Evolutionary conservation across 2,797 vertebrate genomes (phyloP).

Genomic region (Catostomus latipinnis): DNA sequence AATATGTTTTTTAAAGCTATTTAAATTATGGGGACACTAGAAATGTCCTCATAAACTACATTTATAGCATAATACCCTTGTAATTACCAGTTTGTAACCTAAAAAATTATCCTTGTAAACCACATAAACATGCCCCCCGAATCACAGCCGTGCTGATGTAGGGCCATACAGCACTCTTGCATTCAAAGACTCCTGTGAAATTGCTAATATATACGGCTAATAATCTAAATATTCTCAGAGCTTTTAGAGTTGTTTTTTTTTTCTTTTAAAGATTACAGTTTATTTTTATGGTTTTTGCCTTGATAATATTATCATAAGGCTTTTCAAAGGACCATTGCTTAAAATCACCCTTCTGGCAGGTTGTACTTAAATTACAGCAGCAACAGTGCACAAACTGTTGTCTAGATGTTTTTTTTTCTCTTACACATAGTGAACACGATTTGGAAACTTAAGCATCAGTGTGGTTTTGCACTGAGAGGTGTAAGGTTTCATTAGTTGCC

Average conservation of each 20-base stretch:
- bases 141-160: too few relatives aligned
- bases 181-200: too few relatives aligned
- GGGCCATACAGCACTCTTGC: too few relatives aligned
- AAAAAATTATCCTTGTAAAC: too few relatives aligned
- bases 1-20: too few relatives aligned
- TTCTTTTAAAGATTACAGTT: neutral
- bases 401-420: neutral
- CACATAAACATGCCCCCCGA: too few relatives aligned
- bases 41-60: too few relatives aligned
- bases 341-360: neutral
- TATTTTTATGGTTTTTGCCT: neutral
- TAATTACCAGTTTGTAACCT: too few relatives aligned
- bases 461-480: conserved; percentile 20
- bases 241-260: neutral
- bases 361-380: neutral
- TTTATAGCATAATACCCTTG: too few relatives aligned
- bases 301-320: neutral
- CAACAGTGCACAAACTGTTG: neutral
- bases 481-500: neutral
- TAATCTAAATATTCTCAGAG: neutral
- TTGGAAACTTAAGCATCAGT: conserved; percentile 13
- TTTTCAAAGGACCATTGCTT: neutral
- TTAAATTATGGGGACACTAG: too few relatives aligned
- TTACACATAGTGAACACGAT: neutral
- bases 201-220: too few relatives aligned